phyloP scores from a whole-genome alignment of 2,888 invertebrate genomes.

The Eudemis profundana region DNA sequence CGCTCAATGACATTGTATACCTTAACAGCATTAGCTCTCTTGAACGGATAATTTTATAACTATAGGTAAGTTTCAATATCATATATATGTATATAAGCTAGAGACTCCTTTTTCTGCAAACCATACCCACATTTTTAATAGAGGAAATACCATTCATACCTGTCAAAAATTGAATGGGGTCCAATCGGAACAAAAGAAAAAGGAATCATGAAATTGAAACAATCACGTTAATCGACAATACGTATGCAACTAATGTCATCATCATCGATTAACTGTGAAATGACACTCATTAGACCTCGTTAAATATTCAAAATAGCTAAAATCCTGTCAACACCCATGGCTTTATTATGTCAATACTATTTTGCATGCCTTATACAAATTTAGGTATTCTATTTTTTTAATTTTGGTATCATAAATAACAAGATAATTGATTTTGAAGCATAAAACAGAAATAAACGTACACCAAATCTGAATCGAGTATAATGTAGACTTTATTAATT shows the following conservation, averaged over 20 bases:
- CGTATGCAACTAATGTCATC: constrained; percentile 76
- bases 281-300: constrained; percentile 79
- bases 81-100: not conserved
- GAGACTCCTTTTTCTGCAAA: constrained; percentile 47
- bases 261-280: constrained; percentile 70
- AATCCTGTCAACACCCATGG: constrained; percentile 59
- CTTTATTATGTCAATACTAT: constrained; percentile 56
- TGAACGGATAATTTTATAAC: too few relatives aligned
- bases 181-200: constrained; percentile 54
- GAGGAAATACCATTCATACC: constrained; percentile 67
- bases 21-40: too few relatives aligned
- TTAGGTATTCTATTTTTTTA: not conserved
- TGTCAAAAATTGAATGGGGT: constrained; percentile 54
- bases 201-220: constrained; percentile 61
- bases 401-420: not conserved
- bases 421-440: not conserved
- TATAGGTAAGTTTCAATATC: not conserved
- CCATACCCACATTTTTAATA: constrained; percentile 50
- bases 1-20: too few relatives aligned
- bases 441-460: not conserved
- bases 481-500: not conserved
- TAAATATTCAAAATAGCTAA: constrained; percentile 78
- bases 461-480: not conserved
- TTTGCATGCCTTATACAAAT: constrained; percentile 28
- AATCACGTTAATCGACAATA: constrained; percentile 76